A percentile compares a stretch with the other conserved stretches of the same genome.
Conservation (phyloP, 2,113 vertebrate species). For the Thunnus maccoyii region DNA sequence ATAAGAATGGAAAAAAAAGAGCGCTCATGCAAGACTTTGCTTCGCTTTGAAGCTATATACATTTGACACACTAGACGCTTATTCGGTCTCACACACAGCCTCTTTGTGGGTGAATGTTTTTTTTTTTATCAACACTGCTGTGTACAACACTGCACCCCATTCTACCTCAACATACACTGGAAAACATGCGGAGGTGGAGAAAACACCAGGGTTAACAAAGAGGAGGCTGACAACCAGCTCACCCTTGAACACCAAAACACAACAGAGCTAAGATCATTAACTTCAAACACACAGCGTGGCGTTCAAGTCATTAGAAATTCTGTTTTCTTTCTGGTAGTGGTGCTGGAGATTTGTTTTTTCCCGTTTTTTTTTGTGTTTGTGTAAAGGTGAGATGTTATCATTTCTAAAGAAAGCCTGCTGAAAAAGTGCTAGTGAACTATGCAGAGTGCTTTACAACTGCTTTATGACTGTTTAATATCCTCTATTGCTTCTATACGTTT, state of each 20-base stretch:
- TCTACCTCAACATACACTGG: constrained; percentile 18
- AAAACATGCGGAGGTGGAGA: constrained; percentile 48
- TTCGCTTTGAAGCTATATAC: background rate
- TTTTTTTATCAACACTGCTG: background rate
- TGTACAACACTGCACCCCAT: background rate
- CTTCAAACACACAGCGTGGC: background rate
- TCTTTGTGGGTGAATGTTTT: constrained; percentile 1
- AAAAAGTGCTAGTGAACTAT: too few relatives aligned
- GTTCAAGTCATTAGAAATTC: background rate
- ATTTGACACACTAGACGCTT: background rate
- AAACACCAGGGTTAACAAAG: constrained; percentile 32
- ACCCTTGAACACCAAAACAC: constrained; percentile 15
- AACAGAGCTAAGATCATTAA: constrained; percentile 6
- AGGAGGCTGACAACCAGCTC: constrained; percentile 15
- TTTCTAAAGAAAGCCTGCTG: too few relatives aligned
- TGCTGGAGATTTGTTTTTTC: too few relatives aligned
- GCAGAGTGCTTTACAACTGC: too few relatives aligned
- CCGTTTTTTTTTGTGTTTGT: too few relatives aligned
- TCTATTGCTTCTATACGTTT: background rate
- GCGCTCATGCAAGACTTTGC: background rate
- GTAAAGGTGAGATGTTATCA: too few relatives aligned
- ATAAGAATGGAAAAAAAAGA: constrained; percentile 7
- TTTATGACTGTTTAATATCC: background rate
- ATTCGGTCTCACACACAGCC: background rate
- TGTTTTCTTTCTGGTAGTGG: too few relatives aligned